Percentiles rank a stretch among this genome's conserved stretches.
Conservation (phyloP, 2,797 vertebrate species). For the Falco cherrug region DNA sequence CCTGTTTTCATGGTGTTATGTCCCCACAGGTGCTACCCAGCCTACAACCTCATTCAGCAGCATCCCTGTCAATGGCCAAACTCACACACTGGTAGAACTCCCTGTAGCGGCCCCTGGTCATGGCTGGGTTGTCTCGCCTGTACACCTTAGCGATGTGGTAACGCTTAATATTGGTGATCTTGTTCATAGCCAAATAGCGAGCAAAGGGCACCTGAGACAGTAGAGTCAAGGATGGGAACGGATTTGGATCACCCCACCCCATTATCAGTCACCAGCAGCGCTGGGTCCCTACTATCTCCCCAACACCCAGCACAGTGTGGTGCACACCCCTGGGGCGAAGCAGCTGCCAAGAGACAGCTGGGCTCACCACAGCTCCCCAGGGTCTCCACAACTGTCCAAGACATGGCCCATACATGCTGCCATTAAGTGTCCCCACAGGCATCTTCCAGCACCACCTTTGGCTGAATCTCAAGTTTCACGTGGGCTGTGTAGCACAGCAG, state of each 20-base stretch:
- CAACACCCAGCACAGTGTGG: neutral
- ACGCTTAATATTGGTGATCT: conserved; percentile 92
- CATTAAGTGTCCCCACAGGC: neutral
- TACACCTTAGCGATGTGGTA: conserved; percentile 97
- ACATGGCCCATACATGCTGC: fast-evolving
- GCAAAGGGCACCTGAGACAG: conserved; percentile 90
- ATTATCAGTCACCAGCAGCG: neutral
- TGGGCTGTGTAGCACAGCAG: neutral
- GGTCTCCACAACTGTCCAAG: neutral
- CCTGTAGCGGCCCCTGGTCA: conserved; percentile 88
- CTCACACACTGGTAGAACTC: conserved; percentile 98
- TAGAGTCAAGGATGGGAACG: conserved; percentile 56
- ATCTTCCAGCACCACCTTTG: neutral
- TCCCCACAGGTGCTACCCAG: neutral
- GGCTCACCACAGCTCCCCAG: neutral
- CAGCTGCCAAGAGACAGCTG: no score
- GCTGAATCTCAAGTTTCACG: fast-evolving
- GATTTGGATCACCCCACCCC: neutral
- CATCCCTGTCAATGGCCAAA: neutral
- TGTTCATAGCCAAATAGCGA: conserved; percentile 95
- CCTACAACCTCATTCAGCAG: neutral
- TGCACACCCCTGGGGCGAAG: fast-evolving
- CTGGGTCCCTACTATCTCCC: neutral
- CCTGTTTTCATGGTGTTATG: fast-evolving
- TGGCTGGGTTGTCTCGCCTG: conserved; percentile 93